Evolutionary conservation across 2,797 vertebrate genomes (phyloP).

Genomic region (Poeciliopsis presidionis): DNA sequence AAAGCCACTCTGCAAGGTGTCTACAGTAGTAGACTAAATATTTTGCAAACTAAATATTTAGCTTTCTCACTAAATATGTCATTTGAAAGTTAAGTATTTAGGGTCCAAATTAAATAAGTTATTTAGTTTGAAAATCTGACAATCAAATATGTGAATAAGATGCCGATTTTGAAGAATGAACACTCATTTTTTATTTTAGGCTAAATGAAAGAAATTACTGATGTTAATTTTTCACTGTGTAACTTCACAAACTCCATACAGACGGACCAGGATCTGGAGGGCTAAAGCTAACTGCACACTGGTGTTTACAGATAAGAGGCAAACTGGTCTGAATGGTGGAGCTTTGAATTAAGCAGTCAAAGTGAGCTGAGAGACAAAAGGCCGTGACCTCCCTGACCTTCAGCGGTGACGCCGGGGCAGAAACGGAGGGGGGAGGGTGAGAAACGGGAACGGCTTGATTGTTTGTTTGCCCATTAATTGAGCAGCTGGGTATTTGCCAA

Average conservation of each 20-base stretch:
- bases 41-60: too few relatives aligned
- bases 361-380: constrained; percentile 70
- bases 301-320: constrained; percentile 59
- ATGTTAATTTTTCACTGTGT: too few relatives aligned
- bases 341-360: constrained; percentile 57
- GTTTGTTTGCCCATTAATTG: constrained; percentile 73
- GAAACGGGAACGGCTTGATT: constrained; percentile 26
- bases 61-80: too few relatives aligned
- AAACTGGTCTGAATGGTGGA: constrained; percentile 43
- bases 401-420: constrained; percentile 43
- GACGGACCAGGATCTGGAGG: constrained; percentile 17
- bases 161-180: too few relatives aligned
- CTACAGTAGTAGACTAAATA: too few relatives aligned
- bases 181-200: too few relatives aligned
- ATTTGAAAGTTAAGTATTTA: too few relatives aligned
- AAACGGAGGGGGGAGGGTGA: neutral
- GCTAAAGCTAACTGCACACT: constrained; percentile 17
- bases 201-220: too few relatives aligned
- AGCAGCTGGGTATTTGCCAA: constrained; percentile 65
- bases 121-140: too few relatives aligned
- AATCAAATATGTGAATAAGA: too few relatives aligned
- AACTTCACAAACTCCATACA: too few relatives aligned
- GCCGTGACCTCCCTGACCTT: constrained; percentile 53
- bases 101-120: too few relatives aligned
- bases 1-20: neutral